Evolutionary conservation across 2,113 vertebrate species (phyloP).

Genomic region (Dasyornis broadbenti): DNA sequence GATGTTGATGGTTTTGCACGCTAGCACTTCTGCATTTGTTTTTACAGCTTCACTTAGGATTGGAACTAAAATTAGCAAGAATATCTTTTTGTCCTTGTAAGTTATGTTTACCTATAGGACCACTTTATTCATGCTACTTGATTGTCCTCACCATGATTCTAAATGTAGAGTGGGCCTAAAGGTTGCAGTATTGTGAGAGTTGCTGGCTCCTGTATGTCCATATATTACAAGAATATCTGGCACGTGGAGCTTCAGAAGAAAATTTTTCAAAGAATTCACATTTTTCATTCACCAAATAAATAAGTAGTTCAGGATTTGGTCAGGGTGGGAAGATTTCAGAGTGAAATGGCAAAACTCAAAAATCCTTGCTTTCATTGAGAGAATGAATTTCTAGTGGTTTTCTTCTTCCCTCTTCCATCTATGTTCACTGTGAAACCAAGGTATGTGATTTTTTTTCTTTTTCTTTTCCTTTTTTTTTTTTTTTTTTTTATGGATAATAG

Average conservation of each 20-base stretch:
- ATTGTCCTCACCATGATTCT: not conserved
- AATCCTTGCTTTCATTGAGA: not conserved
- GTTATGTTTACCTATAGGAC: not conserved
- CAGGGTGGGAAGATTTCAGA: not conserved
- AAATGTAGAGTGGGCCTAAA: not conserved
- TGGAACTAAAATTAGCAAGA: not conserved
- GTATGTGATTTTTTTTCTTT: not conserved
- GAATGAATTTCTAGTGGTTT: not conserved
- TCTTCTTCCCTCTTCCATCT: not conserved
- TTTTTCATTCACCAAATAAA: not conserved
- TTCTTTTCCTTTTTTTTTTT: not conserved
- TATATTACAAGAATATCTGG: not conserved
- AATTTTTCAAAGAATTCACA: not conserved
- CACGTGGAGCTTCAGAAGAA: not conserved
- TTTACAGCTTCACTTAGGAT: not conserved
- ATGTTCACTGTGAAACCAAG: not conserved
- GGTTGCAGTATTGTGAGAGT: not conserved
- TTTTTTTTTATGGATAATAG: not conserved
- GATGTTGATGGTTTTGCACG: fast-evolving
- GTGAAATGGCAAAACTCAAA: not conserved
- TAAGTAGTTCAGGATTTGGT: not conserved
- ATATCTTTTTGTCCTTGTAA: not conserved
- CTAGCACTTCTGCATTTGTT: not conserved
- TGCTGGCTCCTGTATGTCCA: not conserved
- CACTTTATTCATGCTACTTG: not conserved